Conservation (phyloP, 2,113 vertebrate species). For the Leiothrix lutea region DNA sequence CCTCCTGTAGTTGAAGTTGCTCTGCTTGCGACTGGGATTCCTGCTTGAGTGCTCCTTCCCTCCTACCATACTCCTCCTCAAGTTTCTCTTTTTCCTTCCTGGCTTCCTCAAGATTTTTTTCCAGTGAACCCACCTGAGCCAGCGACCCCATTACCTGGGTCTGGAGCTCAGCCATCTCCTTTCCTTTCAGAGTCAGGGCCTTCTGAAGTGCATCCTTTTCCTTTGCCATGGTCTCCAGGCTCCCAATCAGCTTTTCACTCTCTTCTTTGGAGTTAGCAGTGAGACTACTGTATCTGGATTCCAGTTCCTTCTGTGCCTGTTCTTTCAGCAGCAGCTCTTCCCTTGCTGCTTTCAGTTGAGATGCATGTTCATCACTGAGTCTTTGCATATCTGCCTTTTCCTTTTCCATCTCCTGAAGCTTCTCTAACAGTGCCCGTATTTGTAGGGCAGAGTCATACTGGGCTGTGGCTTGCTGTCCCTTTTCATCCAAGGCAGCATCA, state of each 20-base stretch:
- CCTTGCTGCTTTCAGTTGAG: conserved; percentile 68
- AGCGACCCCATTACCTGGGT: conserved; percentile 79
- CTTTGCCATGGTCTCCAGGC: conserved; percentile 71
- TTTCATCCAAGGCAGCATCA: conserved; percentile 55
- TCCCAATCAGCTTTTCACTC: conserved; percentile 47
- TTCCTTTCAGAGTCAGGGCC: conserved; percentile 75
- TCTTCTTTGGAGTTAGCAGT: conserved; percentile 64
- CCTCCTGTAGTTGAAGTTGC: conserved; percentile 75
- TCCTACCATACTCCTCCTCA: conserved; percentile 60
- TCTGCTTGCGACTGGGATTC: conserved; percentile 64
- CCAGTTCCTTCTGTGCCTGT: conserved; percentile 66
- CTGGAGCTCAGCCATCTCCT: conserved; percentile 79
- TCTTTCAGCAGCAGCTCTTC: conserved; percentile 78
- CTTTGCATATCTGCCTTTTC: conserved; percentile 68
- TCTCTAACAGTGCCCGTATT: conserved; percentile 74
- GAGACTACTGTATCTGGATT: conserved; percentile 64
- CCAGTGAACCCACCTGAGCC: conserved; percentile 71
- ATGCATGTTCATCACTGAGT: conserved; percentile 58
- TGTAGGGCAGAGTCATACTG: conserved; percentile 71
- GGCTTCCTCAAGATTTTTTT: conserved; percentile 72
- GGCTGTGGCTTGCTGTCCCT: conserved; percentile 65
- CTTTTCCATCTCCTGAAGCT: conserved; percentile 73
- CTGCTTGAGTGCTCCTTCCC: conserved; percentile 69
- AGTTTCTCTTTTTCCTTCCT: conserved; percentile 62
- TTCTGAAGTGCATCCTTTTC: conserved; percentile 74